Evolutionary conservation across 2,888 invertebrate species (phyloP).

Genomic region (Catocala nupta): DNA sequence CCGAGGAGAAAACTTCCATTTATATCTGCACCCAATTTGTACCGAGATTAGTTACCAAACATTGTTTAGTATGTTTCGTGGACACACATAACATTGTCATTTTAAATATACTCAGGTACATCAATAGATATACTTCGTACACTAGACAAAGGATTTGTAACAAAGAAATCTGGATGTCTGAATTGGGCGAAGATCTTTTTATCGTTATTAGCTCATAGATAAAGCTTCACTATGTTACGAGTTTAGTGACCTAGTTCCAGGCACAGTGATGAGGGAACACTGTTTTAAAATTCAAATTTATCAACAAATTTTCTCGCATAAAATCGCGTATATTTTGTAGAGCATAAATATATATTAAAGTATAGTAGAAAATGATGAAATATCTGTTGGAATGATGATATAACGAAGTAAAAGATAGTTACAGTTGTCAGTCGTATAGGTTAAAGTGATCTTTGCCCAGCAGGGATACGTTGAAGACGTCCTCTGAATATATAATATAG

Average conservation of each 20-base stretch:
- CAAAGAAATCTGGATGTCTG: constrained; percentile 14
- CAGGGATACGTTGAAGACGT: too few species aligned
- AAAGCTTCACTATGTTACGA: constrained; percentile 2
- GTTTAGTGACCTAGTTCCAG: not conserved
- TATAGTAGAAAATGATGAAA: too few species aligned
- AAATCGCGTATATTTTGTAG: too few species aligned
- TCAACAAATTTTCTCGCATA: not conserved
- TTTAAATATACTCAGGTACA: not conserved
- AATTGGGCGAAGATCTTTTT: constrained; percentile 7
- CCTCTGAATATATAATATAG: not conserved
- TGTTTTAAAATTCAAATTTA: not conserved
- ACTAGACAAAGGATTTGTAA: constrained; percentile 17
- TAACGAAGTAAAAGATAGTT: too few species aligned
- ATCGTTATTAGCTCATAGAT: constrained; percentile 4
- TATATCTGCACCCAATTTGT: constrained; percentile 51
- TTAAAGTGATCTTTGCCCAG: too few species aligned
- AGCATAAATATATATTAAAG: too few species aligned
- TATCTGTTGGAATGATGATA: too few species aligned
- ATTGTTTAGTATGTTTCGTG: constrained; percentile 13
- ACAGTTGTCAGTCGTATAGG: too few species aligned
- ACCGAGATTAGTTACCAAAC: constrained; percentile 30
- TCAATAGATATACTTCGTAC: not conserved
- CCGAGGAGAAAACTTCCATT: constrained; percentile 58
- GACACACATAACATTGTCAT: too few species aligned
- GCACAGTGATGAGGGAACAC: not conserved